A percentile compares a stretch with the other conserved stretches of the same genome.
Conservation (phyloP, 2,797 vertebrate species). For the Gallinago nigripennis region DNA sequence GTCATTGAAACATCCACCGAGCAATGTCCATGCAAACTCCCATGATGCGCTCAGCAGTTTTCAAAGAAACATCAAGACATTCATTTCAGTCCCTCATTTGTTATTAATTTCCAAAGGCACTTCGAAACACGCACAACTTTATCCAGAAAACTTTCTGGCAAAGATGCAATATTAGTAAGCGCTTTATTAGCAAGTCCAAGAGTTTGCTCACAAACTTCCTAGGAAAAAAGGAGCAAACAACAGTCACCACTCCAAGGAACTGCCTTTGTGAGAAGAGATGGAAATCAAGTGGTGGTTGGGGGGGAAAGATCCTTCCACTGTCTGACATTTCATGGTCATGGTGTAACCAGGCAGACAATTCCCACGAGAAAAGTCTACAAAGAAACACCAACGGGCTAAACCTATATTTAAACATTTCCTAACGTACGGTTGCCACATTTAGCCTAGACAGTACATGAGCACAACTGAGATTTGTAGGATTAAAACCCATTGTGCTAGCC, state of each 20-base stretch:
- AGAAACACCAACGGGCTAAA: background rate
- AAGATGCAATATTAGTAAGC: background rate
- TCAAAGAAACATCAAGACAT: background rate
- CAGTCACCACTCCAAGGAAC: background rate
- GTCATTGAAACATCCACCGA: background rate
- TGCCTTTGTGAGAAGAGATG: background rate
- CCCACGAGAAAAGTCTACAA: slow-evolving; percentile 26
- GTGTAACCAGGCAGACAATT: background rate
- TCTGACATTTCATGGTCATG: background rate
- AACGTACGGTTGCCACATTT: background rate
- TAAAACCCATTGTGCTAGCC: background rate
- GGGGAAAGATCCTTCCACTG: background rate
- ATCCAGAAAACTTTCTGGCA: background rate
- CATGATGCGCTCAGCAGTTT: background rate
- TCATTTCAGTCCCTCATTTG: background rate
- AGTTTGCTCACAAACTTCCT: background rate
- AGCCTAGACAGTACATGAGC: background rate
- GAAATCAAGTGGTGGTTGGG: background rate
- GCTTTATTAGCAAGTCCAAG: background rate
- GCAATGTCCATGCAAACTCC: background rate
- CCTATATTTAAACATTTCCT: background rate
- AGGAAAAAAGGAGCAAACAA: background rate
- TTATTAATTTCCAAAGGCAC: background rate
- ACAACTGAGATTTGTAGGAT: background rate
- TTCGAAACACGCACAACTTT: background rate